Base-by-base conservation (phyloP, 92 coral and sea anemone genomes). In the Zoanthus sansibaricus region DNA sequence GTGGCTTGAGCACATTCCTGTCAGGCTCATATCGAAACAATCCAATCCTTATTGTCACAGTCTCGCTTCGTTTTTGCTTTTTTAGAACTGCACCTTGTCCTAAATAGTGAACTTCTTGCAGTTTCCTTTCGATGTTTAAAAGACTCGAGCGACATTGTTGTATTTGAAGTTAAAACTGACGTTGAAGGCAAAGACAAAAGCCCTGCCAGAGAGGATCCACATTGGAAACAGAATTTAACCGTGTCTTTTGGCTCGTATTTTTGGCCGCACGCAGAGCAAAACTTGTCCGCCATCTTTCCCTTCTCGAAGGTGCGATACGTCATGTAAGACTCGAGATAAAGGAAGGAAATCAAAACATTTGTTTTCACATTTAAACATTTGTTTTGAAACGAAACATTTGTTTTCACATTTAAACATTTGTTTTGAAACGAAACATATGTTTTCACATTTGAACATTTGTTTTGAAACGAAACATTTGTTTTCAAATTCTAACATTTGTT, bases 1-100 rank as follows among this genome's bases (percentile, higher is more conserved):
- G 83, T 42, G 83, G 83, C 71, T 78, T 78, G 17, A 78, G 83
- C 72, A 78, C 5, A 61, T 79, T 79, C 25, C 14, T 79, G n/a
- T 79, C 72, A 62, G 72, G 83, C 44, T 79, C 83, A n/a, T n/a
- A 79, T 79, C 83, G 72, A 79, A 79, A 79, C 44, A 79, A 79
- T 30, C 83, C 83, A 30, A 79, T 79, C 83, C 72, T 79, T 79
- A 61, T 79, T 79, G 72, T 17, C 72, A 78, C 83, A 78, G 56
- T 7, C 61, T 78, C 72, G 44, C 44, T 20, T 79, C 83, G 72
- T 79, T 79, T n/a, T 59, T 14, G 90, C 74, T 77, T 59, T 59
- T 54, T 58, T 78, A n/a, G 20, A 9, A 44, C 56, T 44, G 51
- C 71, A 17, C 17, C 83, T 78, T 42, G 83, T 78, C 32, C 83